These are phyloP conservation scores for Hymenopus coronatus DNA, from an alignment of 2,888 invertebrate species.

Conservation along the genomic window DNA sequence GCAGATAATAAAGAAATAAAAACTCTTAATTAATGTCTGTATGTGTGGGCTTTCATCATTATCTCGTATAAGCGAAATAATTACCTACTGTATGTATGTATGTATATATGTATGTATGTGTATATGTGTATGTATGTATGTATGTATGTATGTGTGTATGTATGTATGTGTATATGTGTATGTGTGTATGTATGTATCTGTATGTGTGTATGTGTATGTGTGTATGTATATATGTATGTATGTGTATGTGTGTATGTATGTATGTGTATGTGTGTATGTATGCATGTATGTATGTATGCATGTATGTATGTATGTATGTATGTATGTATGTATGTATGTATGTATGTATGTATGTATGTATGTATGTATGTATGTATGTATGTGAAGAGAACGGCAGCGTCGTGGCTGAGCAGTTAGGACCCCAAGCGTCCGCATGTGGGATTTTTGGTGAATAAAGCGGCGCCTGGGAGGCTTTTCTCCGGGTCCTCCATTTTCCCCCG, in stretches of 20 bases:
- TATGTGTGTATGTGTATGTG: slow-evolving; percentile 9
- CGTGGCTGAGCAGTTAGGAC: no score
- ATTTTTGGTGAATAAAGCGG: no score
- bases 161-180: slow-evolving; percentile 23
- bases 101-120: no score
- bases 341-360: not conserved
- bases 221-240: slow-evolving; percentile 5
- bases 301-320: slow-evolving; percentile 25
- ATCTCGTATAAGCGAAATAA: no score
- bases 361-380: not conserved
- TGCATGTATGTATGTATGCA: slow-evolving; percentile 31
- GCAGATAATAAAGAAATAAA: no score
- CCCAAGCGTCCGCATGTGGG: no score
- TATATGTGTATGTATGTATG: slow-evolving; percentile 20
- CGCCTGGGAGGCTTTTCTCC: no score
- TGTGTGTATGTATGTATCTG: slow-evolving; percentile 21
- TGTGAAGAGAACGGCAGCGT: not conserved
- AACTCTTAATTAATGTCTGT: no score
- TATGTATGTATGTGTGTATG: slow-evolving; percentile 27
- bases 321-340: slow-evolving; percentile 12
- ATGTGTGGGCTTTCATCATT: no score
- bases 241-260: slow-evolving; percentile 31
- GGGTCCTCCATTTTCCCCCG: no score
- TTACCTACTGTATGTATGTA: no score
- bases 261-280: slow-evolving; percentile 31